Evolutionary conservation across 2,797 vertebrate species (phyloP).

Genomic region (Peromyscus attwateri): DNA sequence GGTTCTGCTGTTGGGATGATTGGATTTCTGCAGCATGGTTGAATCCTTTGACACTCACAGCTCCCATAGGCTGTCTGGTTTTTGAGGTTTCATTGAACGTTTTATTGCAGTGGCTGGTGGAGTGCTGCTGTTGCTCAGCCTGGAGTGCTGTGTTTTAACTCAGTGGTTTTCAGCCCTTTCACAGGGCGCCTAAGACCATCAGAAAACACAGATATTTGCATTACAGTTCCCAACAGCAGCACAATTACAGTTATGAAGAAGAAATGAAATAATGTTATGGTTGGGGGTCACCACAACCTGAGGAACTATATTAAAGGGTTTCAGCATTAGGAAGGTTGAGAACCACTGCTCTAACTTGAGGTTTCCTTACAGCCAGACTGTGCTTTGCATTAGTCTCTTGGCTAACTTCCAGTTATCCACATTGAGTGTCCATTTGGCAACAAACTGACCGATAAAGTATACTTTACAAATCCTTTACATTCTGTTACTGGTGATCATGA

Average conservation of each 20-base stretch:
- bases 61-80: neutral
- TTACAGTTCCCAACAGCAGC: neutral
- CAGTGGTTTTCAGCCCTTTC: neutral
- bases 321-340: neutral
- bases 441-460: neutral
- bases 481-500: slow-evolving; percentile 15
- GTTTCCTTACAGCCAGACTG: neutral
- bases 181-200: neutral
- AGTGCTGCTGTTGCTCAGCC: neutral
- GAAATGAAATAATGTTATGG: neutral
- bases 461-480: slow-evolving; percentile 26
- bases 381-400: neutral
- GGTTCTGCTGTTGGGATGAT: neutral
- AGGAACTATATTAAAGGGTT: neutral
- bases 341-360: neutral
- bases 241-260: neutral
- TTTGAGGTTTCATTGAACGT: neutral
- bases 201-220: neutral
- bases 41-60: neutral
- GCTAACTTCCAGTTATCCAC: neutral
- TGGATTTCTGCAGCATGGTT: neutral
- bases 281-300: neutral
- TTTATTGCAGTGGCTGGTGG: neutral
- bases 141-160: neutral
- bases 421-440: slow-evolving; percentile 22